Evolutionary conservation across 2,797 vertebrate species (phyloP), one percentile per base, ranked within the genome.

Genomic region (Gephyroberyx darwinii): DNA sequence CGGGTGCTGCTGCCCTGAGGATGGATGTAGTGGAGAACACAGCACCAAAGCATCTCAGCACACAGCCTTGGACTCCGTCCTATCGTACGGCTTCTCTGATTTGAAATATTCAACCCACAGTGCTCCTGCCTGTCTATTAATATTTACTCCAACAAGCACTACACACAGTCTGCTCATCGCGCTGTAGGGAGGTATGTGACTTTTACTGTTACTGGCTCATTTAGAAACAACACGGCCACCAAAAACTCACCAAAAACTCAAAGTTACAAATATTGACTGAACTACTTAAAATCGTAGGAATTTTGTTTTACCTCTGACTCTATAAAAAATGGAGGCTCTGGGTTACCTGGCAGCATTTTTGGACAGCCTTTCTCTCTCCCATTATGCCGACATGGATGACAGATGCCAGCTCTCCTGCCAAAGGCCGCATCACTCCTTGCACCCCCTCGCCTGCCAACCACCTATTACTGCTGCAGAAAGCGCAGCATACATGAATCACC

Each of bases 361-460:
- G 66, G 76, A 66, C 80, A 76, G 79, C 65, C 80, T 88, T 73
- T 86, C 75, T 73, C 73, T 57, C 84, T 83, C 79, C 85, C 81
- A 88, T 91, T 89, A 90, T 61, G 65, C 75, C 83, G 84, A 88
- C 86, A 88, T 67, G 71, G 84, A 80, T 88, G 92, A 93, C 91
- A 94, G 90, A 90, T 92, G 89, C 91, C 89, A 89, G 82, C 86
- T 89, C 80, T 83, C 72, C 90, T 92, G 91, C 91, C 89, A 92
- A 88, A 89, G 87, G 82, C 86, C 84, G 76, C 88, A 87, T 92
- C 90, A 88, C 82, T 90, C 80, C 72, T 84, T 71, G 63, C 84
- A 71, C 54, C 74, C 76, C 66, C 55, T 12, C 41, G 22, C 65
- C 72, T 56, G 78, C 86, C 87, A 81, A 66, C 70, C 75, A 78